Percentiles rank a stretch among this genome's conserved stretches.
Evolutionary conservation across 2,113 vertebrate species (phyloP).

Genomic region (Addax nasomaculatus): DNA sequence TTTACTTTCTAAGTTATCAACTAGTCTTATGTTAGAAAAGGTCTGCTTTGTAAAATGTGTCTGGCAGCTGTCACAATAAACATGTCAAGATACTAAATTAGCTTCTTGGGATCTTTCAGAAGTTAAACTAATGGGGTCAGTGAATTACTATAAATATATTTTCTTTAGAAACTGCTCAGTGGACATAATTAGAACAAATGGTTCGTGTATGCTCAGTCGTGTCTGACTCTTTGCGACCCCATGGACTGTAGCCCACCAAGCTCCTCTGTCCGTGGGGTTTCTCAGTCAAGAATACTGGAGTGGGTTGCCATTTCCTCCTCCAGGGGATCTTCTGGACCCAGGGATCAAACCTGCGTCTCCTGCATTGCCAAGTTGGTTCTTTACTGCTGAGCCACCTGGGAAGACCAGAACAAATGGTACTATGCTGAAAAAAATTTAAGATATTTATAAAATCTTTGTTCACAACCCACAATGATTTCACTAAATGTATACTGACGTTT

Average conservation of each 20-base stretch:
- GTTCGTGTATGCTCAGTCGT: neutral
- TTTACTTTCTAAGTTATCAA: neutral
- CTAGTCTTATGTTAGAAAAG: neutral
- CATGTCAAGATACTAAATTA: neutral
- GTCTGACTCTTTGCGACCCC: neutral
- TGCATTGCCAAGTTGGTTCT: neutral
- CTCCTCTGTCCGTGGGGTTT: neutral
- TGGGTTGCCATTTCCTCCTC: neutral
- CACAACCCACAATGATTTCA: neutral
- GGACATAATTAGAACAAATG: neutral
- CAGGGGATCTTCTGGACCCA: neutral
- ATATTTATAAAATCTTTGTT: neutral
- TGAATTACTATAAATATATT: neutral
- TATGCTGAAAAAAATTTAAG: neutral
- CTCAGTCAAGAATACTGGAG: neutral
- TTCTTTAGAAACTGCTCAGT: neutral
- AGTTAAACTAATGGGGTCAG: neutral
- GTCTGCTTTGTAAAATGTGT: neutral
- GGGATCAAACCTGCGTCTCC: rapidly evolving
- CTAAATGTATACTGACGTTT: neutral
- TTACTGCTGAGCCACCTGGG: neutral
- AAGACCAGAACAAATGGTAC: neutral
- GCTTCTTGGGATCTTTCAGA: neutral
- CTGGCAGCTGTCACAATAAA: neutral
- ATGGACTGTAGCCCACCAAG: neutral